A percentile compares a stretch with the other conserved stretches of the same genome.
Conservation (phyloP, 2,113 vertebrate species). For the Platanista minor region DNA sequence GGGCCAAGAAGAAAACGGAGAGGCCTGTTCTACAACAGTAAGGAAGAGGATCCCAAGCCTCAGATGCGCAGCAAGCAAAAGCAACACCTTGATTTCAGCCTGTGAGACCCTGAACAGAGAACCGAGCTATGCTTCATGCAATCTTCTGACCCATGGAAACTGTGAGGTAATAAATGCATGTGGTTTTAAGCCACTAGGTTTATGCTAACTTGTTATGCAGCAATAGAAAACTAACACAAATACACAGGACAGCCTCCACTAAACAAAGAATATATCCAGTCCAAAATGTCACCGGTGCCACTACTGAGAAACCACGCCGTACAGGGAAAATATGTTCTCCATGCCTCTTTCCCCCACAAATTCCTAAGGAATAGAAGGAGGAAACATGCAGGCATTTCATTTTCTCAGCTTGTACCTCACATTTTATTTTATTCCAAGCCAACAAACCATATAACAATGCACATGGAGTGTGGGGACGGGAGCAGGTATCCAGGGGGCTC, state of each 20-base stretch:
- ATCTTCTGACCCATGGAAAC: not conserved
- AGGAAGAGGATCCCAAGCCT: not conserved
- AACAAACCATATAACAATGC: not conserved
- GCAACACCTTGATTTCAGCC: not conserved
- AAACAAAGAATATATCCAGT: not conserved
- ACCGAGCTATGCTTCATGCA: too few species aligned
- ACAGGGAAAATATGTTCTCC: not conserved
- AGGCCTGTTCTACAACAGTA: accelerated
- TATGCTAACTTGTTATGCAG: not conserved
- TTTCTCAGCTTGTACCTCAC: not conserved
- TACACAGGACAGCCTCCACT: not conserved
- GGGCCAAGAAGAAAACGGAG: not conserved
- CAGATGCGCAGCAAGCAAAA: not conserved
- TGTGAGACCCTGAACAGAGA: not conserved
- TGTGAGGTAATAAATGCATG: not conserved
- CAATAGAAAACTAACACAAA: not conserved
- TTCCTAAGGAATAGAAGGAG: not conserved
- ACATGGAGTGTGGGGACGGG: accelerated
- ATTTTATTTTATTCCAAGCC: not conserved
- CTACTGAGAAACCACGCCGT: not conserved
- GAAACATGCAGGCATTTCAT: not conserved
- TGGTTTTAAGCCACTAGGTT: not conserved
- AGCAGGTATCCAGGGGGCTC: not conserved
- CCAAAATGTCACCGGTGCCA: not conserved
- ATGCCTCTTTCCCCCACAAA: not conserved